phyloP scores from a whole-genome alignment of 2,113 vertebrate species.

The Diglossa brunneiventris region DNA sequence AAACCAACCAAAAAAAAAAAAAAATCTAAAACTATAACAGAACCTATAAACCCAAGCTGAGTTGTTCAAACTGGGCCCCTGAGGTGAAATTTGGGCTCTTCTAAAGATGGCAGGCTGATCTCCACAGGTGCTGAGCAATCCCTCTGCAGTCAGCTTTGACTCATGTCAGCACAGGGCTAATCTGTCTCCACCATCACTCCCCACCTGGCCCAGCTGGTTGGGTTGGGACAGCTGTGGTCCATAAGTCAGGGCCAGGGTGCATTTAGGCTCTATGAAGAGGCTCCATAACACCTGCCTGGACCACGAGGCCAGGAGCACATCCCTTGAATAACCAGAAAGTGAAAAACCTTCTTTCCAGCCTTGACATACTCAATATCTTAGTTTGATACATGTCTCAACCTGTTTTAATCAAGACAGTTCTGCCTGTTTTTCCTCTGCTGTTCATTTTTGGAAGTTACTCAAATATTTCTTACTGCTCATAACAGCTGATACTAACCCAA shows the following conservation, averaged over 20 bases:
- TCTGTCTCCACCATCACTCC: background rate
- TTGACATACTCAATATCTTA: background rate
- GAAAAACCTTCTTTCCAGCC: background rate
- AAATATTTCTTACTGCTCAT: background rate
- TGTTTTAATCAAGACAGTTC: background rate
- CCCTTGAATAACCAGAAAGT: background rate
- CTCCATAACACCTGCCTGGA: background rate
- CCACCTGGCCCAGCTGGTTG: background rate
- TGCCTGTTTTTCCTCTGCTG: background rate
- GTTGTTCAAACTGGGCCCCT: background rate
- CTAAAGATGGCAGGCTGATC: background rate
- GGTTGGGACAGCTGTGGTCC: background rate
- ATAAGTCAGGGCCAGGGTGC: background rate
- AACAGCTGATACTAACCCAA: background rate
- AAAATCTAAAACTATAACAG: too few relatives aligned
- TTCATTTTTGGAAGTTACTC: background rate
- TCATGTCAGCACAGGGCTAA: background rate
- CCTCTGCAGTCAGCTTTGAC: background rate
- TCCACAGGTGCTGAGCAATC: background rate
- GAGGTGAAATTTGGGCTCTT: background rate
- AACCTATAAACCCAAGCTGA: background rate
- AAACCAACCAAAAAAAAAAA: too few relatives aligned
- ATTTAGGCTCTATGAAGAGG: background rate
- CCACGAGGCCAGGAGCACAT: rapidly evolving
- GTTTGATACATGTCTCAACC: background rate